These are phyloP conservation scores for Myiotriccus ornatus DNA, from an alignment of 2,797 vertebrate genomes.

Conservation along the genomic window DNA sequence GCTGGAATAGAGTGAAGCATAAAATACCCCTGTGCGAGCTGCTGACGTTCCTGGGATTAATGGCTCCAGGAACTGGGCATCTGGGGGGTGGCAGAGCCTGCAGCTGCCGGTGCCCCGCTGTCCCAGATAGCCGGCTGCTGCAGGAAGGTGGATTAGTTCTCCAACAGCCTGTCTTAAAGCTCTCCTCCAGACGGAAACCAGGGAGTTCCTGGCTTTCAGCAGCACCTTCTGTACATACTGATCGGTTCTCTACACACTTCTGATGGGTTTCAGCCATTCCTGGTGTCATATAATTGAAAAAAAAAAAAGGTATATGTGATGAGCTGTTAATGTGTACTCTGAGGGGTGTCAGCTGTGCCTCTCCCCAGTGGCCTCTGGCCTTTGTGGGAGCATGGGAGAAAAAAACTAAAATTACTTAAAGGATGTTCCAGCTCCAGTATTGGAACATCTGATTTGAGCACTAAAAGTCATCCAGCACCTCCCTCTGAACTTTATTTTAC, in stretches of 20 bases:
- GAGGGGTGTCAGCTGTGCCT: background rate
- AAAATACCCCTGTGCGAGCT: background rate
- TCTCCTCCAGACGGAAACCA: background rate
- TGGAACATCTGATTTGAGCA: background rate
- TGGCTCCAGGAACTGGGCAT: background rate
- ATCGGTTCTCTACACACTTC: background rate
- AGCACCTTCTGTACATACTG: rapidly evolving
- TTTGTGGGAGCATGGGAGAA: background rate
- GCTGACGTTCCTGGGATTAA: background rate
- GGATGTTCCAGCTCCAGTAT: background rate
- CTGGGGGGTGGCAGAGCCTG: background rate
- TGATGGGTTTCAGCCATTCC: background rate
- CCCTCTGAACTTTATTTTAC: background rate
- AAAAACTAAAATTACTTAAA: background rate
- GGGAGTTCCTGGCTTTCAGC: background rate
- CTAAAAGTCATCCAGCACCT: background rate
- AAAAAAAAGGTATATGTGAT: too few species aligned
- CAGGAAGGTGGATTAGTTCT: background rate
- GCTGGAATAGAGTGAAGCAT: background rate
- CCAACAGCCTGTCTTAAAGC: background rate
- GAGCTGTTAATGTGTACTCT: rapidly evolving
- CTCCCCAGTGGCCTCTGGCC: background rate
- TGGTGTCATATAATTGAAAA: background rate
- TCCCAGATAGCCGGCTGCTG: background rate
- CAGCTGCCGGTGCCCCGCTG: background rate